A percentile compares a stretch with the other conserved stretches of the same genome.
Conservation (phyloP, 2,888 invertebrate genomes). For the Caenorhabditis virilis region DNA sequence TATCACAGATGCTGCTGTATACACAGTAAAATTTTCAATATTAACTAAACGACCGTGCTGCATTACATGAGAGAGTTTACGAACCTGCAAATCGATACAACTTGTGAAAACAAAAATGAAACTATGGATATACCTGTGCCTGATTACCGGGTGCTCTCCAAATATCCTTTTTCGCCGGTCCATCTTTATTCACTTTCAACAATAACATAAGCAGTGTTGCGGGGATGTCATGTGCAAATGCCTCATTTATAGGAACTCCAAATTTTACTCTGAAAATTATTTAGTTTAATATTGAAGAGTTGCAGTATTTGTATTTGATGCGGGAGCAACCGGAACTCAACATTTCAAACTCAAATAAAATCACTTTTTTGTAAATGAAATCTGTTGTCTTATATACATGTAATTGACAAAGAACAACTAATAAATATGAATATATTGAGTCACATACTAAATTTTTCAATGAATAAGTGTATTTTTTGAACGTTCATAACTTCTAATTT, state of each 20-base stretch:
- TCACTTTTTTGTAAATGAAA: too few species aligned
- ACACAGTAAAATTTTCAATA: conserved; percentile 83
- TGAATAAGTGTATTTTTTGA: too few species aligned
- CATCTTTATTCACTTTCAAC: conserved; percentile 91
- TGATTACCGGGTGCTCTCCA: conserved; percentile 93
- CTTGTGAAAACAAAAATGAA: not conserved
- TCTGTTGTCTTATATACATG: too few species aligned
- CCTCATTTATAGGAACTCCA: conserved; percentile 68
- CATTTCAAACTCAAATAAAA: too few species aligned
- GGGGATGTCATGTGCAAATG: conserved; percentile 68
- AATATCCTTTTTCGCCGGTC: conserved; percentile 88
- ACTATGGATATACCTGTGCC: conserved; percentile 69
- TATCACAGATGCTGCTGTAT: conserved; percentile 95
- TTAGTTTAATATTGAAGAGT: too few species aligned
- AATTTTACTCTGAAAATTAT: conserved; percentile 66
- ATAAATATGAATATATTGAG: too few species aligned
- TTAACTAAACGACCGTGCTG: conserved; percentile 69
- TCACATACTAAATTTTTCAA: too few species aligned
- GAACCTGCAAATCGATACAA: conserved; percentile 65
- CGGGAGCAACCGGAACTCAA: too few species aligned
- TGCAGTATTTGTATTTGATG: too few species aligned
- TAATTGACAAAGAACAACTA: too few species aligned
- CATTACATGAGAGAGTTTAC: conserved; percentile 68
- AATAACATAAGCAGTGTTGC: conserved; percentile 70
- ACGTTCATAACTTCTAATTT: too few species aligned